phyloP scores from a whole-genome alignment of 1,140 invertebrate genomes.

The Drosophila ogumai region DNA sequence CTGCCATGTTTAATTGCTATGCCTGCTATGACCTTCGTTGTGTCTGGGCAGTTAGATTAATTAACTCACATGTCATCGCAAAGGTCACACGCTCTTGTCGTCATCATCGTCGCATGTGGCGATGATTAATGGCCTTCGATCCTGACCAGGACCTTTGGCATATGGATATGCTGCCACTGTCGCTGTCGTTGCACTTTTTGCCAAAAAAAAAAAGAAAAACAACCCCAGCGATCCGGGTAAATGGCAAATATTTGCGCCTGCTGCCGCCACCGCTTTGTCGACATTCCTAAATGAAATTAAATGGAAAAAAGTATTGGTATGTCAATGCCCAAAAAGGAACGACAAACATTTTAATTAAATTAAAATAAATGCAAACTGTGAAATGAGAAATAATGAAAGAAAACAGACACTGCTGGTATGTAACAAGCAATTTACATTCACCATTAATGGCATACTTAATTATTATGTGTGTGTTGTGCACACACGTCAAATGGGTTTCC shows the following conservation, averaged over 20 bases:
- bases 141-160: constrained; percentile 19
- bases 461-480: constrained; percentile 38
- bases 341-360: constrained; percentile 71
- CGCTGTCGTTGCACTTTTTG: constrained; percentile 16
- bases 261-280: constrained; percentile 26
- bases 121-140: constrained; percentile 67
- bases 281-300: constrained; percentile 53
- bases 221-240: constrained; percentile 19
- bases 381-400: constrained; percentile 16
- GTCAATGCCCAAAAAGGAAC: constrained; percentile 20
- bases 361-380: constrained; percentile 49
- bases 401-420: constrained; percentile 18
- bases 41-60: constrained; percentile 77
- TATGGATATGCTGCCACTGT: constrained; percentile 2
- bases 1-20: constrained; percentile 54
- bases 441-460: constrained; percentile 71
- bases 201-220: constrained; percentile 4
- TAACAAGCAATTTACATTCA: constrained; percentile 66
- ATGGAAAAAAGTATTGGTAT: constrained; percentile 36
- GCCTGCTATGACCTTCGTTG: constrained; percentile 58
- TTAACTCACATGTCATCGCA: constrained; percentile 73
- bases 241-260: constrained; percentile 49
- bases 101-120: constrained; percentile 51
- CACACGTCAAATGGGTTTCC: constrained; percentile 29
- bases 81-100: constrained; percentile 50